Evolutionary conservation across 2,113 vertebrate genomes (phyloP), one percentile per base, ranked within the genome.

Genomic region (Potamarius usumacintae): DNA sequence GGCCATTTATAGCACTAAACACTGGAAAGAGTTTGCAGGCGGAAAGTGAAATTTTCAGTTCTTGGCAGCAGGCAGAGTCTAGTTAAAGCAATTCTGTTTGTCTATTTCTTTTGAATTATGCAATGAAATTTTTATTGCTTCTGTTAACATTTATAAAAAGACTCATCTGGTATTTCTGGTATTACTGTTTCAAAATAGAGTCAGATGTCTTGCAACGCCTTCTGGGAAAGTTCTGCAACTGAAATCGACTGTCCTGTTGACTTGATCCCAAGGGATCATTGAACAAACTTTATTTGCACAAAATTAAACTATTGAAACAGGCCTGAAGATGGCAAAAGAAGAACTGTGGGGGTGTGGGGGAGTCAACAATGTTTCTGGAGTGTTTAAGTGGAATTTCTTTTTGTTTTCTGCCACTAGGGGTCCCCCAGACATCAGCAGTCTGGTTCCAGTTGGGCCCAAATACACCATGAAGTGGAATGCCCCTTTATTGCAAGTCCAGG

Each of bases 401-500:
- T 84, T 27, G n/a, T 15, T 81, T n/a, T 0, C 86, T 55, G 81
- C 88, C 90, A 91, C 87, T 86, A 96, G 95, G 92, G 94, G 95
- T 58, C 97, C 97, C 89, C 94, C 97, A 30, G 97, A 98, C 89
- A 96, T 99, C 90, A 97, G 97, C 95, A 97, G 96, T 92, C 93
- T 99, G 85, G 97, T 99, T 87, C 97, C 97, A 0, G 92, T 98
- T 6, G 98, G 97, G 27, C 97, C 97, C 82, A 98, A 96, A 90
- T 99, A 99, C 52, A 97, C 97, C 76, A 95, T 98, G 94, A 99
- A 99, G 92, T 99, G 97, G 97, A 98, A 96, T 88, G 96, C 97
- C 1, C 95, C 97, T n/a, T 91, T 99, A 69, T 95, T 95, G 0
- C 97, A 97, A 94, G 96, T 99, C 78, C 97, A 98, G 85, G 97